phyloP scores from a whole-genome alignment of 2,888 invertebrate genomes.

The Dynastes hyllus region DNA sequence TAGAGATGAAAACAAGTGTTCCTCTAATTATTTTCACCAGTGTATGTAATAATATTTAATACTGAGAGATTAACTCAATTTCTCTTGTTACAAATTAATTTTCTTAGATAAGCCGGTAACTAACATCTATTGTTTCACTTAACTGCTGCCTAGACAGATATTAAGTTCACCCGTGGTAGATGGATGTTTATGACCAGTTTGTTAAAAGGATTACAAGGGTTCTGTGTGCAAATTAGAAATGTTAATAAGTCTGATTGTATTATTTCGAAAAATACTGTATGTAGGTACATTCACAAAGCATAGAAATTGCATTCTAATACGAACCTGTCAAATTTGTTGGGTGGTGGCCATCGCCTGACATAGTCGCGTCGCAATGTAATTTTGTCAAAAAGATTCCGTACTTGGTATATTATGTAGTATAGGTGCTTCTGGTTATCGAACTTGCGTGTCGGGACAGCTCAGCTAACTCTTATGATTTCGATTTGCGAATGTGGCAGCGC shows the following conservation, averaged over 20 bases:
- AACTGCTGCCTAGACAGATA: neutral
- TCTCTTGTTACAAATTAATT: too few relatives aligned
- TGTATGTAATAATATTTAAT: too few relatives aligned
- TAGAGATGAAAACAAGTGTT: too few relatives aligned
- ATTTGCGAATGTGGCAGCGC: neutral
- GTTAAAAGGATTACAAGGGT: neutral
- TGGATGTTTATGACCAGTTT: neutral
- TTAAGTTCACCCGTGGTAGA: neutral
- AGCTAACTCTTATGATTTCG: constrained; percentile 26
- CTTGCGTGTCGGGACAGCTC: too few relatives aligned
- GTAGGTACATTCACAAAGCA: neutral
- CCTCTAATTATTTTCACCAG: too few relatives aligned
- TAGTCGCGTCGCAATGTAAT: too few relatives aligned
- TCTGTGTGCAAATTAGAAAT: neutral
- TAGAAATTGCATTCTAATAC: neutral
- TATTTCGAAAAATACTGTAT: neutral
- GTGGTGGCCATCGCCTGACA: neutral
- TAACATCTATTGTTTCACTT: too few relatives aligned
- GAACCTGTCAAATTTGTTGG: neutral
- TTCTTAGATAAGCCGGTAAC: too few relatives aligned
- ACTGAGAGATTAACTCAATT: too few relatives aligned
- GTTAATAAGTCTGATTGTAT: neutral
- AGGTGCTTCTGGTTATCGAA: neutral
- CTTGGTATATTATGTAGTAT: neutral
- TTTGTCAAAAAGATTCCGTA: too few relatives aligned